Evolutionary conservation across 2,888 invertebrate species (phyloP).

Genomic region (Operophtera brumata): DNA sequence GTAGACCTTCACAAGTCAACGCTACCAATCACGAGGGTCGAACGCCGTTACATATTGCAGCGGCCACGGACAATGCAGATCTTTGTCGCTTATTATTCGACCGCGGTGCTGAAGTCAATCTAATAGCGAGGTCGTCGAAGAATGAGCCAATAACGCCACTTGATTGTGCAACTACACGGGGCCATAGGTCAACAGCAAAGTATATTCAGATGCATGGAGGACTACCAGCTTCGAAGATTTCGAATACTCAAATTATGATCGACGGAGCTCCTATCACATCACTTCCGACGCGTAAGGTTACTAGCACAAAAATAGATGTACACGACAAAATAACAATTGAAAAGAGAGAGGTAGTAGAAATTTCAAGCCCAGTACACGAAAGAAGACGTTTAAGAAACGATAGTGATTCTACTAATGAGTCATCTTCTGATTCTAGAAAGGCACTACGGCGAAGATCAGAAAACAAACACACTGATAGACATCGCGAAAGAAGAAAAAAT

Average conservation of each 20-base stretch:
- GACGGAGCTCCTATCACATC: constrained; percentile 70
- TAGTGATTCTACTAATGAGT: constrained; percentile 65
- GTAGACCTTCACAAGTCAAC: constrained; percentile 91
- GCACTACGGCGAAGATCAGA: constrained; percentile 47
- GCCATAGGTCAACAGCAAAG: constrained; percentile 94
- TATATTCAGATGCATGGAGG: constrained; percentile 95
- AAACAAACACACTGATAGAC: constrained; percentile 53
- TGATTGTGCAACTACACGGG: constrained; percentile 93
- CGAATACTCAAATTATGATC: constrained; percentile 70
- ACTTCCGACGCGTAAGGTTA: constrained; percentile 71
- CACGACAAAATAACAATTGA: constrained; percentile 75
- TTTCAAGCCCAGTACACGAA: constrained; percentile 66
- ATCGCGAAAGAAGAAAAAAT: constrained; percentile 62
- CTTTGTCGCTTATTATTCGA: constrained; percentile 94
- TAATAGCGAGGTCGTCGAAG: constrained; percentile 89
- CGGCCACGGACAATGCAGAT: constrained; percentile 95
- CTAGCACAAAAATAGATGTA: constrained; percentile 77
- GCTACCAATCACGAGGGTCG: constrained; percentile 96
- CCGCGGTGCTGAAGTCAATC: constrained; percentile 91
- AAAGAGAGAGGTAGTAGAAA: constrained; percentile 74
- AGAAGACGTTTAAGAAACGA: constrained; percentile 51
- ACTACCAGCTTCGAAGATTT: constrained; percentile 87
- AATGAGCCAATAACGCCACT: constrained; percentile 93
- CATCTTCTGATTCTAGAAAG: constrained; percentile 71
- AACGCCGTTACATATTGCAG: constrained; percentile 96